Base-by-base conservation (phyloP, 2,797 vertebrate species). In the Gambelia wislizenii region DNA sequence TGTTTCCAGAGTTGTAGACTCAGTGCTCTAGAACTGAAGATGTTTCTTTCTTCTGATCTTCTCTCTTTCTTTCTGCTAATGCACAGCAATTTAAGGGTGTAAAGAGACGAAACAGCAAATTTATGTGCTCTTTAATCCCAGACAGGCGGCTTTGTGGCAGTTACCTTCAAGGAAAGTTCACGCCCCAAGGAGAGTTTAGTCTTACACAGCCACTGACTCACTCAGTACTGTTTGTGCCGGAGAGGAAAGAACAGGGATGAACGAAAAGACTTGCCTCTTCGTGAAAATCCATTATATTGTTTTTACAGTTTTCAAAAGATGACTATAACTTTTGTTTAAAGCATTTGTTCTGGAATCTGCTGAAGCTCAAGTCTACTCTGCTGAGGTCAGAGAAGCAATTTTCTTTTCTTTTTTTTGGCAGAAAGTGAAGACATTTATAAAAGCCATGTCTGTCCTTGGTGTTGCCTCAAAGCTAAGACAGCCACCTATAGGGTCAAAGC, bases 381-480 rank as follows among this genome's bases (percentile, higher is more conserved):
- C 96, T 96, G 96, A 97, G 96, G 96, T 97, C 96, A 96, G 96
- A 96, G 96, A 91, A 96, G 95, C 95, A 95, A 97, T 97, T 97
- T 89, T 89, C 84, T 97, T 97, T 89, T 89, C 84, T 74, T 52
- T 78, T 97, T 91, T 96, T 97, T 97, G 96, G 96, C 96, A 97
- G 95, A 92, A 92, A 89, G 94, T 94, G 95, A 95, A 94, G 89
- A 95, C 93, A 94, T 97, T 96, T 96, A 95, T 96, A 96, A 95
- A 97, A 97, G 97, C 94, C 97, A 99, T 99, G 99, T 98, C 99
- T 96, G 98, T 98, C 83, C 98, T 99, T 95, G 98, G 98, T 88
- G 98, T 99, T 94, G 98, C 98, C 94, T 99, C 99, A 95, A 98
- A 99, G 96, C 97, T 98, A 92, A 98, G 98, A 90, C 98, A 98